These are phyloP conservation scores for Rhagophthalmus giganteus DNA, from an alignment of 2,888 invertebrate species.

Conservation along the genomic window DNA sequence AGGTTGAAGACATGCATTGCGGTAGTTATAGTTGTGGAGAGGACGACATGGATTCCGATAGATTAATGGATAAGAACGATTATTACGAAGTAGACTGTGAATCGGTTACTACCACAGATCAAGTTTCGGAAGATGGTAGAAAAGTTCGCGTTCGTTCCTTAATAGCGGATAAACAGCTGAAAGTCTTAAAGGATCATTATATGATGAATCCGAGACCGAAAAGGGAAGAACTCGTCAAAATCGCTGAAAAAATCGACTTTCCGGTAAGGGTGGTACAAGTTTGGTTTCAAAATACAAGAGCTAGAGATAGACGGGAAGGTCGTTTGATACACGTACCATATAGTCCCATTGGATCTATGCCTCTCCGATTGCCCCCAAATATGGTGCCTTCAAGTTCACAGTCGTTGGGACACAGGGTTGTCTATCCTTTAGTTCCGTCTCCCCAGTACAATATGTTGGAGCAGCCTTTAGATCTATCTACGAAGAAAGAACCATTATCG, in stretches of 20 bases:
- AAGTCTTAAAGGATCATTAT: constrained; percentile 86
- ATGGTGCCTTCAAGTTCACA: constrained; percentile 48
- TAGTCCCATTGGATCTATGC: constrained; percentile 45
- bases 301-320: constrained; percentile 78
- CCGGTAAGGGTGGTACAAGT: constrained; percentile 85
- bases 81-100: constrained; percentile 62
- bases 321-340: constrained; percentile 57
- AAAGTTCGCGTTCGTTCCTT: constrained; percentile 91
- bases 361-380: constrained; percentile 34
- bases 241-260: constrained; percentile 77
- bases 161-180: constrained; percentile 92
- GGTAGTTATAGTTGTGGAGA: constrained; percentile 65
- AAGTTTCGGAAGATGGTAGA: constrained; percentile 62
- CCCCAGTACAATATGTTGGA: constrained; percentile 58
- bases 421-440: constrained; percentile 32
- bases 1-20: constrained; percentile 59
- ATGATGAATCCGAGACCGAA: constrained; percentile 89
- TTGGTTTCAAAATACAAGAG: constrained; percentile 96
- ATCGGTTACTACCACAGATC: constrained; percentile 56
- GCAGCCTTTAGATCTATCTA: constrained; percentile 89
- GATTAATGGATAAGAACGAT: constrained; percentile 56
- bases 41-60: constrained; percentile 60
- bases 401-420: constrained; percentile 34
- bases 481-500: constrained; percentile 69
- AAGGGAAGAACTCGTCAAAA: constrained; percentile 87